Percentiles rank a stretch among this genome's conserved stretches.
Evolutionary conservation across 2,797 vertebrate genomes (phyloP).

Genomic region (Neomorphus geoffroyi): DNA sequence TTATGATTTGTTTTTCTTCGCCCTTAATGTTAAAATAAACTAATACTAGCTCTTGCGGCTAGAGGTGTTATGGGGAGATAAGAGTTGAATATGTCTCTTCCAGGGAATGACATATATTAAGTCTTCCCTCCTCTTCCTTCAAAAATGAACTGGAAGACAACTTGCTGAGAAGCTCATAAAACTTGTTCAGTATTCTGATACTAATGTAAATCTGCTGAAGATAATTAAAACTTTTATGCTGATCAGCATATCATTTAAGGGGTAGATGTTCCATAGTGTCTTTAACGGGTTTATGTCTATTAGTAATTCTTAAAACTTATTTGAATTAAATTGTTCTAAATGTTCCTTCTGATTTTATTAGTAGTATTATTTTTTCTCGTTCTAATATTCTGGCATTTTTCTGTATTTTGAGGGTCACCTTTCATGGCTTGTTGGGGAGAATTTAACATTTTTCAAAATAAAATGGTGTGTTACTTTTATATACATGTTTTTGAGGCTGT

Average conservation of each 20-base stretch:
- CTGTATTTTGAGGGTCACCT: neutral
- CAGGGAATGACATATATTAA: neutral
- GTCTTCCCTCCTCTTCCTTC: neutral
- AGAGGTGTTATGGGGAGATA: neutral
- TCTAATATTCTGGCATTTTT: neutral
- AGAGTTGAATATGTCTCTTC: neutral
- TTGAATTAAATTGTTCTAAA: neutral
- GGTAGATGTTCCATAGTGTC: neutral
- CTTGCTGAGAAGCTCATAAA: neutral
- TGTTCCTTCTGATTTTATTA: neutral
- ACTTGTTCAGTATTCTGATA: neutral
- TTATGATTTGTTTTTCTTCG: accelerated
- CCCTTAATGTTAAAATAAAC: neutral
- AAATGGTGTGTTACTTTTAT: neutral
- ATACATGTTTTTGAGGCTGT: neutral
- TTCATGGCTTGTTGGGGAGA: neutral
- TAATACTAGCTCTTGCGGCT: neutral
- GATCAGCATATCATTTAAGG: neutral
- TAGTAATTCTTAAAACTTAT: neutral
- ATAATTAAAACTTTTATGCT: neutral
- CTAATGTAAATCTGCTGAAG: neutral
- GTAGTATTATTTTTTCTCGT: neutral
- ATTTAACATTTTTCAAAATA: neutral
- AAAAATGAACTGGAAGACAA: neutral
- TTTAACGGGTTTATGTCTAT: neutral